Percentiles rank a stretch among this genome's conserved stretches.
Conservation (phyloP, 2,888 invertebrate genomes). For the Pantelozetes paolii region DNA sequence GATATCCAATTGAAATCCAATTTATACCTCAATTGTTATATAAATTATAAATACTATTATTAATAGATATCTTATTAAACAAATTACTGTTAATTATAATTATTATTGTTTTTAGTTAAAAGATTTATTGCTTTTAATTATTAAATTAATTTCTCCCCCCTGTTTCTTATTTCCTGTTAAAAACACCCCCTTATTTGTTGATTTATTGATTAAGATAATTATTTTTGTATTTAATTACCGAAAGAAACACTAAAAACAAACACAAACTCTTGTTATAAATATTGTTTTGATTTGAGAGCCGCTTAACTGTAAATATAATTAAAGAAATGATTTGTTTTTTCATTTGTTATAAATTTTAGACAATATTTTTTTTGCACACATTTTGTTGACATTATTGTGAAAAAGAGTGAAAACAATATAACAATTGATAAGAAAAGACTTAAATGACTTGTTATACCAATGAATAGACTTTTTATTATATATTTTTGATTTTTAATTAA, state of each 20-base stretch:
- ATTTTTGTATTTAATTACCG: neutral
- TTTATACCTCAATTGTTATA: neutral
- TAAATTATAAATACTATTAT: neutral
- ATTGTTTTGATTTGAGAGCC: constrained; percentile 17
- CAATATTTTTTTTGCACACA: constrained; percentile 5
- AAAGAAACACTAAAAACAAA: neutral
- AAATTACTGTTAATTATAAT: too few relatives aligned
- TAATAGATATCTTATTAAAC: neutral
- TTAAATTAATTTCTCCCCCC: too few relatives aligned
- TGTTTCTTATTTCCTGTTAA: too few relatives aligned
- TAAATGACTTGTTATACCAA: too few relatives aligned
- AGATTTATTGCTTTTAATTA: too few relatives aligned
- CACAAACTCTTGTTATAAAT: neutral
- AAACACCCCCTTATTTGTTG: too few relatives aligned
- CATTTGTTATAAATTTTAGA: neutral
- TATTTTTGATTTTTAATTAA: neutral
- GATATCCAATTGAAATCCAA: neutral
- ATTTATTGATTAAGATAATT: neutral
- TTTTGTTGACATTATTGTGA: neutral
- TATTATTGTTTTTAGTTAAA: too few relatives aligned
- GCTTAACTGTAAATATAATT: constrained; percentile 21
- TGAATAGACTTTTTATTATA: too few relatives aligned
- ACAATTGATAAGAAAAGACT: too few relatives aligned
- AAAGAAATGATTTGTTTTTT: neutral
- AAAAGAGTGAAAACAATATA: too few relatives aligned